These are phyloP conservation scores for Oncorhynchus nerka DNA, from an alignment of 2,113 vertebrate genomes.

Conservation along the genomic window DNA sequence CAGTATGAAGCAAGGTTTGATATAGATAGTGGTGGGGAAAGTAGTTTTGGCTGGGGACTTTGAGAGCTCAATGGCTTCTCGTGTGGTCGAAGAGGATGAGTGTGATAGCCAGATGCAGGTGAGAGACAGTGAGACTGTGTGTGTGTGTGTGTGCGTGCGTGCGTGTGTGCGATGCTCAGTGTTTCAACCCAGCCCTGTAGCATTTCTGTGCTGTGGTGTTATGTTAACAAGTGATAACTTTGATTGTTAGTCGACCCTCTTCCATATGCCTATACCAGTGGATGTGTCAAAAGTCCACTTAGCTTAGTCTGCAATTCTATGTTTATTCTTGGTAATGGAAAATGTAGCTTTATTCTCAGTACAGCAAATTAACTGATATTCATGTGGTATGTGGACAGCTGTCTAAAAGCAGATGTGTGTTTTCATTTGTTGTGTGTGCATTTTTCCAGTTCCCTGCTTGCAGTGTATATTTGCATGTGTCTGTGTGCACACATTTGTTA, in stretches of 20 bases:
- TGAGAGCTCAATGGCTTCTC: conserved; percentile 45
- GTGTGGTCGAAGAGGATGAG: conserved; percentile 47
- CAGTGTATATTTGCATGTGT: neutral
- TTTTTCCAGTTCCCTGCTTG: neutral
- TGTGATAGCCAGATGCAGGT: conserved; percentile 53
- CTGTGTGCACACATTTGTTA: neutral
- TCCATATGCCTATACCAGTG: too few relatives aligned
- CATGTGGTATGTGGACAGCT: neutral
- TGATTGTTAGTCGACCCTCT: too few relatives aligned
- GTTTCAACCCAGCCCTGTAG: neutral
- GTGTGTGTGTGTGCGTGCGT: neutral
- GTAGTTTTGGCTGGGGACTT: neutral
- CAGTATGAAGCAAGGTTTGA: too few relatives aligned
- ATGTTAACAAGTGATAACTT: too few relatives aligned
- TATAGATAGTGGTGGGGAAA: neutral
- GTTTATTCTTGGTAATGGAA: neutral
- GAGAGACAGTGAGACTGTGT: neutral
- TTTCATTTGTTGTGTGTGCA: conserved; percentile 1
- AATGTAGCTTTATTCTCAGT: neutral
- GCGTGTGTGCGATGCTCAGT: neutral
- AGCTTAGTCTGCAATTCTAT: neutral
- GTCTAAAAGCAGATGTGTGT: neutral
- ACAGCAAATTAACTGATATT: neutral
- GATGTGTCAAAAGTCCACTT: neutral
- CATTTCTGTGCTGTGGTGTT: neutral